phyloP scores from a whole-genome alignment of 1,140 invertebrate genomes.

The Drosophila watanabei region DNA sequence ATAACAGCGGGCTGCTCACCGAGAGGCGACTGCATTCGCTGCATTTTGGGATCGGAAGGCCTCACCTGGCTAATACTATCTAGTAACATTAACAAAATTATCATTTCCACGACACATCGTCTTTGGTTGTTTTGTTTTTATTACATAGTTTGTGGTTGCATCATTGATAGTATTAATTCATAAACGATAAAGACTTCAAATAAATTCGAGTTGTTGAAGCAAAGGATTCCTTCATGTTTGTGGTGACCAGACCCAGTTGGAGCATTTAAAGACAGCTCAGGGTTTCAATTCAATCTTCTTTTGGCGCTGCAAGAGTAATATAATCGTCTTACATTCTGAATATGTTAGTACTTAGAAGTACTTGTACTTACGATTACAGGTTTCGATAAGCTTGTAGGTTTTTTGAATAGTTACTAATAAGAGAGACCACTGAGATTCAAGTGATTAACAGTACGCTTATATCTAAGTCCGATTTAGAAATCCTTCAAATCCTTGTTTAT shows the following conservation, averaged over 20 bases:
- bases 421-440: too few species aligned
- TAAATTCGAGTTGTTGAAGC: conserved; percentile 50
- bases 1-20: conserved; percentile 27
- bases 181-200: not conserved
- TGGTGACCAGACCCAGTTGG: conserved; percentile 34
- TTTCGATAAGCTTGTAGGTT: conserved; percentile 77
- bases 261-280: conserved; percentile 40
- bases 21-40: conserved; percentile 1
- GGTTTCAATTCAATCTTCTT: conserved; percentile 25
- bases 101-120: too few species aligned
- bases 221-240: conserved; percentile 73
- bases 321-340: not conserved
- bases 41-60: not conserved
- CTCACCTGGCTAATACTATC: not conserved
- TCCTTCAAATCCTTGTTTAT: not conserved
- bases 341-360: too few species aligned
- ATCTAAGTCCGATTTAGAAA: not conserved
- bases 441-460: not conserved
- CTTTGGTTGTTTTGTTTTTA: not conserved
- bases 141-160: conserved; percentile 8
- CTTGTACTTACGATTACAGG: conserved; percentile 72
- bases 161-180: not conserved
- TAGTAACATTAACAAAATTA: not conserved
- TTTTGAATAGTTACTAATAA: too few species aligned
- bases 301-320: conserved; percentile 28